Base-by-base conservation (phyloP, 2,888 invertebrate species). In the Apamea epomidion region DNA sequence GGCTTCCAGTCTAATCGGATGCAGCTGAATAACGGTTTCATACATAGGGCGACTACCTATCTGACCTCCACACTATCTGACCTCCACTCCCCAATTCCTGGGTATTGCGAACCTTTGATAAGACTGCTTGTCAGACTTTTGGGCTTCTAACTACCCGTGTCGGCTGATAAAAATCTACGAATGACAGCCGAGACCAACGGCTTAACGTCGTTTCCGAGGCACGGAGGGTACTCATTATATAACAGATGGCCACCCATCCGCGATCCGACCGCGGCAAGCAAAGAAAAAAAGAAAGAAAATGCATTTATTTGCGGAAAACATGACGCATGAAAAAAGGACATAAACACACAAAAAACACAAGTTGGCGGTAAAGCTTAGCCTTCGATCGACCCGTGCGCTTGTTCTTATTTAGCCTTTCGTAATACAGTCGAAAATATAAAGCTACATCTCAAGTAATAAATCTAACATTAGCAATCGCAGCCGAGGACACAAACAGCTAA, bases 401-500 rank as follows among this genome's bases (percentile, higher is more conserved):
- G 21, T 64, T 64, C 18, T 32, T 8, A 32, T 32, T 64, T 64
- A 37, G 32, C 37, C 21, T 48, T 65, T 16, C 18, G n/a, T 8
- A n/a, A n/a, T 18, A 60, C 10, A 45, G 45, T 25, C 18, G 14
- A 60, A 58, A 25, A 71, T 60, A 29, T 54, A 60, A 67, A 82
- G 37, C 65, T 42, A 10, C n/a, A 12, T 18, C 12, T 21, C 16
- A 58, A 25, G 18, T 16, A 16, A 32, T 71, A 18, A 45, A 58
- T 37, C 10, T 51, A 58, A 45, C 51, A 21, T 45, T 42, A 48
- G 45, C 65, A 16, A 42, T 58, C 75, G 65, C 71, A 67, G 62
- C 54, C 16, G n/a, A 51, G 45, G 54, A 65, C 67, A 65, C 70
- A 70, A 73, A 70, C 83, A 76, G 77, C 82, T 82, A 79, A 88